Percentiles rank a stretch among this genome's conserved stretches.
These are phyloP conservation scores for Pitangus sulphuratus DNA, from an alignment of 2,797 vertebrate species.

Conservation along the genomic window DNA sequence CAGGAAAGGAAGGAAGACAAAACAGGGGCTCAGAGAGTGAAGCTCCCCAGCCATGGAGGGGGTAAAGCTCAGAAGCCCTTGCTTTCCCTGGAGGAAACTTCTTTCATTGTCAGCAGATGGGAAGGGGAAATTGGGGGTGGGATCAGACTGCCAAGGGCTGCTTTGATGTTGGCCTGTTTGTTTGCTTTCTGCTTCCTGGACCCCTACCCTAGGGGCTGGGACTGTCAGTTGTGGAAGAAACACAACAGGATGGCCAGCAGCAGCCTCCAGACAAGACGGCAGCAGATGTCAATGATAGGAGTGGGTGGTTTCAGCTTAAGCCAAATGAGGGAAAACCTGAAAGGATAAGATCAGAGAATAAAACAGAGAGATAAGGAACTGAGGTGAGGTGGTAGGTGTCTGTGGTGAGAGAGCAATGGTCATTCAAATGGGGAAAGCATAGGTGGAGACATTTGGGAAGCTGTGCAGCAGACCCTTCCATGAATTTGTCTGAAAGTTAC, in stretches of 20 bases:
- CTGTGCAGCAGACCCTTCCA: not conserved
- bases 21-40: not conserved
- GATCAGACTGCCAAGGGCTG: not conserved
- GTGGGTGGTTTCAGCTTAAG: not conserved
- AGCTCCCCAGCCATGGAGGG: not conserved
- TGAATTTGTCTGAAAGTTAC: not conserved
- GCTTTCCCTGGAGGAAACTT: not conserved
- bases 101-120: constrained; percentile 12
- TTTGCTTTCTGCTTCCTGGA: constrained; percentile 22
- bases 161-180: constrained; percentile 21
- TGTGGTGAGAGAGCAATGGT: not conserved
- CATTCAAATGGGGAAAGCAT: not conserved
- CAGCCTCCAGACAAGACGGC: not conserved
- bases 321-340: not conserved
- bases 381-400: not conserved
- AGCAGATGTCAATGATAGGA: not conserved
- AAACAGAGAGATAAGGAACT: not conserved
- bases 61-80: not conserved
- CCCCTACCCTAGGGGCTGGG: not conserved
- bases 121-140: not conserved
- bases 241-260: not conserved
- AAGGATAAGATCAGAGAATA: not conserved
- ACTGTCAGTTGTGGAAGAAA: not conserved
- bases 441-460: not conserved
- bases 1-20: not conserved